phyloP scores from a whole-genome alignment of 2,113 vertebrate genomes.

The Atherinomorus stipes region DNA sequence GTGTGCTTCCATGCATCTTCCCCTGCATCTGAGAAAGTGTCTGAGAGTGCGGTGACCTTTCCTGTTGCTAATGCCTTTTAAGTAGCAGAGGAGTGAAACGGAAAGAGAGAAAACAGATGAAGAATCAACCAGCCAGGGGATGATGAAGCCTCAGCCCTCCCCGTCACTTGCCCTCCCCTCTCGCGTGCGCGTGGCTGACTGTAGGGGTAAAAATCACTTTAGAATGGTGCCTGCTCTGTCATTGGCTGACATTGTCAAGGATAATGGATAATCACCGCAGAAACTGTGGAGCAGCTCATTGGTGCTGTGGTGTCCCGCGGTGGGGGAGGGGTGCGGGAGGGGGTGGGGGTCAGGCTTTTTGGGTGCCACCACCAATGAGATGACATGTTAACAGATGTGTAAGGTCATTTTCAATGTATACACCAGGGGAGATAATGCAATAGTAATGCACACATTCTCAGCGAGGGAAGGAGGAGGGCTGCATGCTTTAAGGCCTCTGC shows the following conservation, averaged over 20 bases:
- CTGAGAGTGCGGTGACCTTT: constrained; percentile 73
- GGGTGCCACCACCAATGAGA: constrained; percentile 71
- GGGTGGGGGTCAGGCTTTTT: constrained; percentile 74
- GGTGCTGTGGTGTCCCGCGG: constrained; percentile 58
- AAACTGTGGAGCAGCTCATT: constrained; percentile 74
- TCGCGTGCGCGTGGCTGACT: constrained; percentile 57
- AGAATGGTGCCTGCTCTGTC: constrained; percentile 80
- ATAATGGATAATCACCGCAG: constrained; percentile 86
- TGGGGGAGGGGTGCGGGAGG: constrained; percentile 50
- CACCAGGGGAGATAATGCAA: constrained; percentile 73
- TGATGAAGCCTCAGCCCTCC: constrained; percentile 69
- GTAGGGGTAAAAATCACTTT: constrained; percentile 83
- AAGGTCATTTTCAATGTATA: constrained; percentile 78
- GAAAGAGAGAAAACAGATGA: constrained; percentile 38
- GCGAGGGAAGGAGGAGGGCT: constrained; percentile 42
- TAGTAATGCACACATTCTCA: constrained; percentile 70
- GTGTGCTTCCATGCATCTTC: constrained; percentile 40
- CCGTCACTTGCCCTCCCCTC: constrained; percentile 60
- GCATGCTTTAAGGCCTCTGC: constrained; percentile 56
- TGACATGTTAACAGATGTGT: constrained; percentile 81
- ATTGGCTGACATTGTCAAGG: constrained; percentile 87
- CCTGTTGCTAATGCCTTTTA: constrained; percentile 58
- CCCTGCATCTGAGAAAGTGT: constrained; percentile 20
- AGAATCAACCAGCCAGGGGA: constrained; percentile 50
- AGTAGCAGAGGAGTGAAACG: constrained; percentile 29